Evolutionary conservation across 2,888 invertebrate genomes (phyloP).

Genomic region (Autographa gamma): DNA sequence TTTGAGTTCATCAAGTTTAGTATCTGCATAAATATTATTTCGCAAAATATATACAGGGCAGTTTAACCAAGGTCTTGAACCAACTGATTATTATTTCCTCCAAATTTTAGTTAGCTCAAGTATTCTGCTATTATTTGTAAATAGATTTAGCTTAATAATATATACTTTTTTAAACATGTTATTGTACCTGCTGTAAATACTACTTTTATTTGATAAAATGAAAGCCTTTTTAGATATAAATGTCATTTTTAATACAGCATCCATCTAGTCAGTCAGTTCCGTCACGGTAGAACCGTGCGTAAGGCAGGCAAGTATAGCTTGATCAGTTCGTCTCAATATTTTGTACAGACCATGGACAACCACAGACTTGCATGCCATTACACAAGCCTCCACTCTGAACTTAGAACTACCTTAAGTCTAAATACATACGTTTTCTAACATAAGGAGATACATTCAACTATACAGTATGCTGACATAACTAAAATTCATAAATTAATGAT

Average conservation of each 20-base stretch:
- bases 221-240: slow-evolving; percentile 52
- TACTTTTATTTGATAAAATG: slow-evolving; percentile 43
- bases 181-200: slow-evolving; percentile 15
- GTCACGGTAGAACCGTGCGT: slow-evolving; percentile 50
- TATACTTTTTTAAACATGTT: slow-evolving; percentile 10
- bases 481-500: slow-evolving; percentile 84
- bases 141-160: slow-evolving; percentile 5
- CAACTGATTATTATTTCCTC: background rate
- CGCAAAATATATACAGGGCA: background rate
- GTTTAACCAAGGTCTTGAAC: background rate
- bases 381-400: slow-evolving; percentile 47
- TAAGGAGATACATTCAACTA: slow-evolving; percentile 73
- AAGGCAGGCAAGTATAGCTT: slow-evolving; percentile 30
- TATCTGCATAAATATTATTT: background rate
- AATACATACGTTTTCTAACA: slow-evolving; percentile 66
- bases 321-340: background rate
- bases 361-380: slow-evolving; percentile 41
- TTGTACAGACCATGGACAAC: background rate
- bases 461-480: slow-evolving; percentile 70
- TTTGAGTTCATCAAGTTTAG: background rate
- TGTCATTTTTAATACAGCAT: slow-evolving; percentile 72
- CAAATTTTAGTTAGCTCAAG: background rate
- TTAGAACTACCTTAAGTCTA: slow-evolving; percentile 59
- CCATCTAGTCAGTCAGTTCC: slow-evolving; percentile 77
- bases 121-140: slow-evolving; percentile 10